Base-by-base conservation (phyloP, 2,113 vertebrate species). In the Cyprinodon variegatus region DNA sequence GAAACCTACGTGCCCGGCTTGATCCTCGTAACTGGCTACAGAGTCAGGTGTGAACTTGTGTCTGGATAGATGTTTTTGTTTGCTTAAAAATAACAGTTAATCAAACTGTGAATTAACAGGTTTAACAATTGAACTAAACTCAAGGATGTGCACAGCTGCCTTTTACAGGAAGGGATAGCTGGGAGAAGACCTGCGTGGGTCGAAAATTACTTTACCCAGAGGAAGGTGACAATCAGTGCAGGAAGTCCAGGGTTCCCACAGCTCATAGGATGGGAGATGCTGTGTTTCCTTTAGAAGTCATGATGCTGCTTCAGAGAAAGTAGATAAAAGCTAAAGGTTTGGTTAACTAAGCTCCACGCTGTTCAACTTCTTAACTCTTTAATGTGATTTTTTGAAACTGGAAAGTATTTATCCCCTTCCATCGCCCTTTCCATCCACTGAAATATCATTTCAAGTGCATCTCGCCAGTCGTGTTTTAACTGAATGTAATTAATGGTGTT, bases 1-100 rank as follows among this genome's bases (percentile, higher is more conserved):
- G 91, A 79, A 95, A 91, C 91, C 89, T 94, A 73, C 87, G 91
- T 61, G 90, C 93, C 77, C 94, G 92, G 84, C 93, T 95, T 20
- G 93, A 94, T 84, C 95, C 94, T 65, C 92, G 94, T 22, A 91
- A 93, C 82, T 95, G 95, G 93, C 93, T 96, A 45, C 96, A 96
- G 80, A 96, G 95, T 87, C 95, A 94, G 70, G 95, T 96, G 65
- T 96, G 92, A 91, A 61, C 70, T 20, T 10, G 5, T 53, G 65
- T 11, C 59, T 82, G 45, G 46, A 65, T 13, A 64, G 70, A 79
- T 53, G 37, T 48, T 70, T 72, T 8, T 43, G 13, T 61, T 68
- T 61, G 46, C 40, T 66, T 17, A 11, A 74, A 60, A 67, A 69
- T 10, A 17, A 68, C 40, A 70, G 50, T 70, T 74, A 50, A 67